Evolutionary conservation across 1,140 invertebrate species (phyloP), one percentile per base, ranked within the genome.

Genomic region (Dinoponera quadriceps): DNA sequence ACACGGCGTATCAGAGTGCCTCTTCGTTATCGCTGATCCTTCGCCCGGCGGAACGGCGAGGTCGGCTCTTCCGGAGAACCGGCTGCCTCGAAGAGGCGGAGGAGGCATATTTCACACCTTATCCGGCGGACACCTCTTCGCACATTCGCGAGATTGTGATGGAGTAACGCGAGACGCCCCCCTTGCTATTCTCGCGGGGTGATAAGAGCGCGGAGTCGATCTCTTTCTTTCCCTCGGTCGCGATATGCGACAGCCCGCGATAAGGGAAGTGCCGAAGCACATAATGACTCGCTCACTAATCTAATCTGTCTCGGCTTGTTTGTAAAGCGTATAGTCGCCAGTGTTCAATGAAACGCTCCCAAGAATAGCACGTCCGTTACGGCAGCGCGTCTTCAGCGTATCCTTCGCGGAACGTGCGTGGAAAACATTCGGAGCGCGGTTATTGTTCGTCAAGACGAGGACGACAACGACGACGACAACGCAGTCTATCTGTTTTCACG

Each of bases 301-400:
- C 75, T 80, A 80, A 80, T 80, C 75, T 80, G 65, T 49, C 65
- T 14, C 75, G 65, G 33, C 51, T 29, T 80, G 65, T 80, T 80
- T 80, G 65, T 80, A 71, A 80, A 69, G 33, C 49, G 63, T 57
- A 69, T n/a, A 27, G 65, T 59, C 16, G n/a, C n/a, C 29, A 59
- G n/a, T 29, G 51, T 80, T 80, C 63, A 80, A 71, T 69, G 65
- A 59, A 71, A 9, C 33, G 20, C 20, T 44, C 38, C 75, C 75
- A 20, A 71, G 75, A 78, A 78, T 68, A 78, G 33, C 25, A 27
- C 22, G n/a, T 22, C 33, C 25, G 54, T 78, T 69, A 29, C 33
- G 25, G 22, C 29, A 80, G 48, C 59, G 51, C 51, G 25, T 59
- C 44, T 71, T 66, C 38, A 25, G 27, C 33, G 33, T 80, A 69